Percentiles rank a stretch among this genome's conserved stretches.
These are phyloP conservation scores for Hozukius guyotensis DNA, from an alignment of 2,797 vertebrate species.

Conservation along the genomic window DNA sequence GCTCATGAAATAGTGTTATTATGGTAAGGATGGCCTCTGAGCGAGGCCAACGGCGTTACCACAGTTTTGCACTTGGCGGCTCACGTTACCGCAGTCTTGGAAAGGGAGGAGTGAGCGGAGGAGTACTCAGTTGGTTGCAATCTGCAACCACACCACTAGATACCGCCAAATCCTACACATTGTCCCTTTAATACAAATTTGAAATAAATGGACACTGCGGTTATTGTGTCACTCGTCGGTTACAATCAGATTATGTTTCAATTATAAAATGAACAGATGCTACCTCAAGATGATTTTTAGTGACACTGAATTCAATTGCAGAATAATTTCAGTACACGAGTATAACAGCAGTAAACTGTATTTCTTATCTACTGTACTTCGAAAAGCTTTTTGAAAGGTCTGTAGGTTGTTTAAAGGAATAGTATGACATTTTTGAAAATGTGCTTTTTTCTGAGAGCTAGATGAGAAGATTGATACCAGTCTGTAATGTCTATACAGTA, in stretches of 20 bases:
- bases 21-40: no score
- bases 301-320: no score
- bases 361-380: neutral
- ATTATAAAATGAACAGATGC: neutral
- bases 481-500: accelerated
- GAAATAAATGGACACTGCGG: neutral
- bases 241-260: neutral
- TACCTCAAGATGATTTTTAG: no score
- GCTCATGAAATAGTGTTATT: no score
- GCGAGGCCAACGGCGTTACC: no score
- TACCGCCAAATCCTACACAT: accelerated
- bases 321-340: no score
- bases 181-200: neutral
- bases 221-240: neutral
- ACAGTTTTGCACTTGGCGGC: no score
- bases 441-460: neutral
- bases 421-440: neutral
- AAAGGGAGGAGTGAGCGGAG: no score
- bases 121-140: no score
- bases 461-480: neutral
- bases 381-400: neutral
- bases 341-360: neutral
- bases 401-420: neutral
- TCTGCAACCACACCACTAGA: no score
- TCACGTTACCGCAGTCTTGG: no score